Base-by-base conservation (phyloP, 2,888 invertebrate species). In the Taphrorychus bicolor region DNA sequence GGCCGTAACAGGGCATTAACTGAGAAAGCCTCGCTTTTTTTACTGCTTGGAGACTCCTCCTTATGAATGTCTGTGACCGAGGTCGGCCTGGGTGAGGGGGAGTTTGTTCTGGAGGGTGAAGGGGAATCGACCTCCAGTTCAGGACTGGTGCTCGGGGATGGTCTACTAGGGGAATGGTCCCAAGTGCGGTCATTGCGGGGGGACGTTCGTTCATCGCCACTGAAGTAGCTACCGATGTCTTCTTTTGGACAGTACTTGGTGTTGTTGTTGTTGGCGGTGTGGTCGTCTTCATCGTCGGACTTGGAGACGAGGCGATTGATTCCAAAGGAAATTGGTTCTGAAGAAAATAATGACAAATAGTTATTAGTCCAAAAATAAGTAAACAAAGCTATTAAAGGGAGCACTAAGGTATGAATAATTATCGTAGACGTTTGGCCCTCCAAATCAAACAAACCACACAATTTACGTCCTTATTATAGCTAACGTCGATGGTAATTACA, bases 321-420 rank as follows among this genome's bases (percentile, higher is more conserved):
- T 67, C 94, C 93, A 77, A 94, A 94, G 77, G 93, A 93, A 77
- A 94, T 89, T 79, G 91, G 89, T 77, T 92, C 94, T 93, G 88
- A 2, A 87, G 86, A 71, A 70, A 32, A 32, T 11, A 3, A 32
- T 32, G 32, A 32, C 7, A 11, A 32, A 32, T 32, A 32, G 7
- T 11, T 9, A 32, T n/a, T n/a, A n/a, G n/a, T n/a, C n/a, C n/a
- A n/a, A n/a, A n/a, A n/a, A n/a, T n/a, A n/a, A n/a, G n/a, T n/a
- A n/a, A n/a, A n/a, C n/a, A n/a, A n/a, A 11, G 32, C 32, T 32
- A 32, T 17, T 45, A 45, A 45, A 45, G 14, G 45, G 5, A 5
- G 17, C 45, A n/a, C 14, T 45, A 7, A 45, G 7, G 14, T 45
- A 17, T 14, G 42, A 18, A 41, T 41, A 57, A 57, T 57, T 57